A percentile compares a stretch with the other conserved stretches of the same genome.
These are phyloP conservation scores for Hololepta plana DNA, from an alignment of 2,888 invertebrate species.

Conservation along the genomic window DNA sequence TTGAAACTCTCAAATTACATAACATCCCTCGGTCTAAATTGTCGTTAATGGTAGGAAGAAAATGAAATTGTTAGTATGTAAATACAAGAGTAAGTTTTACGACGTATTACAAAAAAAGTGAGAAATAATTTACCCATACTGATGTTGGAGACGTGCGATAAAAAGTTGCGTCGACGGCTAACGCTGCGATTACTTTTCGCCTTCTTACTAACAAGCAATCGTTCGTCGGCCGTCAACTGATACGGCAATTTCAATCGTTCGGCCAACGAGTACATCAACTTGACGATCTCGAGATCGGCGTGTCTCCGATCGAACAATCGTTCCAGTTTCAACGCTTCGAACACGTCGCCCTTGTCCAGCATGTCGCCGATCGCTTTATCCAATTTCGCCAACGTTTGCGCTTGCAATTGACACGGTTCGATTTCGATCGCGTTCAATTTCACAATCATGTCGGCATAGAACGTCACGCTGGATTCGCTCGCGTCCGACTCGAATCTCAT, in stretches of 20 bases:
- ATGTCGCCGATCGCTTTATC: slow-evolving; percentile 33
- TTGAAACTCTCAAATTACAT: too few relatives aligned
- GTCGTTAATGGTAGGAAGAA: slow-evolving; percentile 7
- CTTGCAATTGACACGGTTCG: too few relatives aligned
- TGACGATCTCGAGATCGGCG: slow-evolving; percentile 36
- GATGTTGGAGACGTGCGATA: too few relatives aligned
- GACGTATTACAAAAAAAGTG: too few relatives aligned
- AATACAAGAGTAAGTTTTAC: too few relatives aligned
- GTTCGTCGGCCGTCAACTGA: slow-evolving; percentile 44
- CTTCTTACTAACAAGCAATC: slow-evolving; percentile 31
- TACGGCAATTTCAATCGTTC: slow-evolving; percentile 42
- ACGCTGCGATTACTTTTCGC: slow-evolving; percentile 14
- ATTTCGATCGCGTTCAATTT: slow-evolving; percentile 26
- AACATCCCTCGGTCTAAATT: slow-evolving; percentile 7
- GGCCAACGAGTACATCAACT: slow-evolving; percentile 42
- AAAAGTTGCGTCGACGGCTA: slow-evolving; percentile 21
- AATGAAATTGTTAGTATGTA: too few relatives aligned
- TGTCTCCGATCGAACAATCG: slow-evolving; percentile 31
- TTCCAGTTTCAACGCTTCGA: slow-evolving; percentile 40
- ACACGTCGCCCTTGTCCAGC: slow-evolving; percentile 36
- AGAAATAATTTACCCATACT: slow-evolving; percentile 8
- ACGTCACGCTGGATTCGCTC: too few relatives aligned
- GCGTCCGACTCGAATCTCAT: slow-evolving; percentile 4
- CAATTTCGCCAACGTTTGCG: slow-evolving; percentile 29
- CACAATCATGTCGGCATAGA: too few relatives aligned